Percentiles rank a stretch among this genome's conserved stretches.
Conservation (phyloP, 2,113 vertebrate species). For the Cinclus cinclus region DNA sequence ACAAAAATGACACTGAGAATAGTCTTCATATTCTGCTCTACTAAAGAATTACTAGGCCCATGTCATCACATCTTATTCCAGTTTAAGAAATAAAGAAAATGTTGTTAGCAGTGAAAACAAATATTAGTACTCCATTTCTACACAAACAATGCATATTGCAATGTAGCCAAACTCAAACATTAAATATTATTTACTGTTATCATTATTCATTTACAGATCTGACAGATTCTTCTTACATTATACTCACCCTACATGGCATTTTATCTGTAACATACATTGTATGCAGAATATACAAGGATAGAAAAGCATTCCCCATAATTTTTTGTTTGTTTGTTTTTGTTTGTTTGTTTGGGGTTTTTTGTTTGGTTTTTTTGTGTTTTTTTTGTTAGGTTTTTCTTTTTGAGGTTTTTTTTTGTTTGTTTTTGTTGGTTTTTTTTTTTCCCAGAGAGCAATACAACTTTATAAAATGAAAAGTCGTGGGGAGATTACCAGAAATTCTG, state of each 20-base stretch:
- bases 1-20: neutral
- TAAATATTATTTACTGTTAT: neutral
- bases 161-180: neutral
- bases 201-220: neutral
- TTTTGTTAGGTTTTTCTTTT: neutral
- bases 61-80: neutral
- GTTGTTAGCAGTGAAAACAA: neutral
- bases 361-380: neutral
- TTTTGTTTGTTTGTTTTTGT: neutral
- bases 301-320: neutral
- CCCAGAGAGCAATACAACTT: neutral
- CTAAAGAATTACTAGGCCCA: neutral
- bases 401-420: neutral
- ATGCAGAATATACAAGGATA: neutral
- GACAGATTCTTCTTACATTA: neutral
- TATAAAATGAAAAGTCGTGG: neutral
- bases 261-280: neutral
- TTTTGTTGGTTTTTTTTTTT: neutral
- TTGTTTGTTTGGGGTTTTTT: neutral
- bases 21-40: neutral
- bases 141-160: neutral
- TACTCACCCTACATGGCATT: neutral
- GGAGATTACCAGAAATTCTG: conserved; percentile 26
- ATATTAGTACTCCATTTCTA: neutral
- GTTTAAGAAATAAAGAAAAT: neutral